Percentiles rank a stretch among this genome's conserved stretches.
Evolutionary conservation across 2,797 vertebrate species (phyloP).

Genomic region (Austrolebias charrua): DNA sequence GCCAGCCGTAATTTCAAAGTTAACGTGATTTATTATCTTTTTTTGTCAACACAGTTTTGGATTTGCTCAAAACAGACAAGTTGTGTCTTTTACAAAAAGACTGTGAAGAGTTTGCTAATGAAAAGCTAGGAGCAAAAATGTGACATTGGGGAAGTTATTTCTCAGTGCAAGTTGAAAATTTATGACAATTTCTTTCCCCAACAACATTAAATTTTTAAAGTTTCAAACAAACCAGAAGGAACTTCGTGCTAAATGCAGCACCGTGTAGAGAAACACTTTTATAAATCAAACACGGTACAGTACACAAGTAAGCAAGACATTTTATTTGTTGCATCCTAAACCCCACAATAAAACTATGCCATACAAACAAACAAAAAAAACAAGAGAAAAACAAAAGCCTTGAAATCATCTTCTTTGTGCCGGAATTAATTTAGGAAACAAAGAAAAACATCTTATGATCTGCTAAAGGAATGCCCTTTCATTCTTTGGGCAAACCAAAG

Average conservation of each 20-base stretch:
- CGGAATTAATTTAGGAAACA: neutral
- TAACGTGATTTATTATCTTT: too few relatives aligned
- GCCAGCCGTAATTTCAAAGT: too few relatives aligned
- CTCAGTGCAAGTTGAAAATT: too few relatives aligned
- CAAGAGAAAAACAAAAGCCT: neutral
- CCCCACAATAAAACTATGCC: neutral
- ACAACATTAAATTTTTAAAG: too few relatives aligned
- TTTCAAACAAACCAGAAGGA: neutral
- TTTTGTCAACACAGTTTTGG: too few relatives aligned
- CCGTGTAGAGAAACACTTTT: neutral
- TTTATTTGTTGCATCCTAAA: neutral
- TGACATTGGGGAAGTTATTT: too few relatives aligned
- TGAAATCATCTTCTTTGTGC: neutral
- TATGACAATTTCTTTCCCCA: too few relatives aligned
- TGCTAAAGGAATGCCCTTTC: neutral
- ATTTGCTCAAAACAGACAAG: too few relatives aligned
- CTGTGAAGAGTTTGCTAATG: too few relatives aligned
- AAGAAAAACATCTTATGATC: neutral
- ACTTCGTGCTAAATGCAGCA: neutral
- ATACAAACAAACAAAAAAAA: neutral
- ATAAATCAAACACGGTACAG: too few relatives aligned
- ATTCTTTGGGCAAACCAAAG: neutral
- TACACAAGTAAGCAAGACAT: neutral
- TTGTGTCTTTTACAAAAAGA: too few relatives aligned
- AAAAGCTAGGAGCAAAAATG: too few relatives aligned